Base-by-base conservation (phyloP, 2,888 invertebrate species). In the Sphaerophoria rueppellii region DNA sequence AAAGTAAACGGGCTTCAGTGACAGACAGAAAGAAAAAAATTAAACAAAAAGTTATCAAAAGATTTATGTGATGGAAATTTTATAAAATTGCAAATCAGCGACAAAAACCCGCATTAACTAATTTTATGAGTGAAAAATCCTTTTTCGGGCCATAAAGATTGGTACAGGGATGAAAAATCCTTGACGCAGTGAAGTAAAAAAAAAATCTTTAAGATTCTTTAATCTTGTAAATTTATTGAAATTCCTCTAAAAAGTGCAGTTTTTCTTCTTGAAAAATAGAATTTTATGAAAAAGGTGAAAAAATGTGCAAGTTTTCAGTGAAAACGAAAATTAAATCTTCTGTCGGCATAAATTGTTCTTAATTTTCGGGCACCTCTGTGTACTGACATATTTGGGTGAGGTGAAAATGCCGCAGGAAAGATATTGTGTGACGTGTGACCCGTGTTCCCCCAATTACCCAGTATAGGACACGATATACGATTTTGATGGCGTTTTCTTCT, bases 391-490 rank as follows among this genome's bases (percentile, higher is more conserved):
- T 55, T 69, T 70, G 60, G 72, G 72, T 58, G 54, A 60, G 50
- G 67, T 77, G 77, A 70, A 54, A 58, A 50, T 48, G 76, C 75
- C 77, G 52, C 61, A 73, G 58, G 76, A 72, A 73, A 81, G 70
- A 57, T 73, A 65, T 40, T 6, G 9, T 24, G 24, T 24, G 24
- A 24, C 24, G 24, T 24, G 24, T 24, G 24, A 24, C 24, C 24
- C 24, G 24, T 24, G 24, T 24, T 24, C 24, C 24, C 24, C 24
- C 24, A 24, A 24, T 24, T 24, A 2, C 24, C 24, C 24, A 2
- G 2, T 24, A 24, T 24, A 24, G 2, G 24, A 24, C 24, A 24
- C 24, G 24, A 24, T 24, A 54, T 54, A 24, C 6, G 4, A 32
- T 9, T 54, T 54, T 32, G 54, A 32, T 5, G 6, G 4, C 1